A percentile compares a stretch with the other conserved stretches of the same genome.
phyloP scores from a whole-genome alignment of 2,797 vertebrate species.

The Aselliscus stoliczkanus region DNA sequence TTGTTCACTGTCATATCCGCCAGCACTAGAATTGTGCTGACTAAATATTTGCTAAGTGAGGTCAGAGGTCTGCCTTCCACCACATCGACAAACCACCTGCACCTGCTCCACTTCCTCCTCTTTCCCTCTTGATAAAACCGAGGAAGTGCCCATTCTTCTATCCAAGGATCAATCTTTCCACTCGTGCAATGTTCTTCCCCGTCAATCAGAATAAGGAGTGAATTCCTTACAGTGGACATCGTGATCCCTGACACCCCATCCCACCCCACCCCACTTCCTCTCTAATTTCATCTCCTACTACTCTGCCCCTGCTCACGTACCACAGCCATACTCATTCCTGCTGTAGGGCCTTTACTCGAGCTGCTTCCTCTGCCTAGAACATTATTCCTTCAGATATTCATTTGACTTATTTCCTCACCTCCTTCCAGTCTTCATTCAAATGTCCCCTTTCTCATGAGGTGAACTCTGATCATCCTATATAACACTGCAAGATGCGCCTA shows the following conservation, averaged over 20 bases:
- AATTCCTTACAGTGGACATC: not conserved
- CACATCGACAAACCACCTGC: not conserved
- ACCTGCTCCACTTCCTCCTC: not conserved
- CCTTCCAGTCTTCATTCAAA: not conserved
- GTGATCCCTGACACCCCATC: not conserved
- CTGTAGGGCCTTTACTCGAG: not conserved
- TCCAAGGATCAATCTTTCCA: not conserved
- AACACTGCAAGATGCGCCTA: not conserved
- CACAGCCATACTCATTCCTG: not conserved
- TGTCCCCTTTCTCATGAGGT: not conserved
- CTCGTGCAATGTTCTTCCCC: not conserved
- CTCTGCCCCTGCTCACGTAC: not conserved
- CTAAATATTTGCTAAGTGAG: not conserved
- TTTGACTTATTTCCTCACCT: not conserved
- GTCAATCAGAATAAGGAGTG: not conserved
- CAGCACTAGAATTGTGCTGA: not conserved
- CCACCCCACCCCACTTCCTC: not conserved
- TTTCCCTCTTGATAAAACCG: not conserved
- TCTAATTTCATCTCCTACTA: not conserved
- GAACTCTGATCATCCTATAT: not conserved
- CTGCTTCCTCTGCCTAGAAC: not conserved
- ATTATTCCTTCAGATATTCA: not conserved
- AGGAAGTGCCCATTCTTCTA: not conserved
- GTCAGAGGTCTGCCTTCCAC: not conserved
- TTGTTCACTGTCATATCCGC: not conserved